Evolutionary conservation across 2,113 vertebrate genomes (phyloP), one percentile per base, ranked within the genome.

Genomic region (Periophthalmus modestus): DNA sequence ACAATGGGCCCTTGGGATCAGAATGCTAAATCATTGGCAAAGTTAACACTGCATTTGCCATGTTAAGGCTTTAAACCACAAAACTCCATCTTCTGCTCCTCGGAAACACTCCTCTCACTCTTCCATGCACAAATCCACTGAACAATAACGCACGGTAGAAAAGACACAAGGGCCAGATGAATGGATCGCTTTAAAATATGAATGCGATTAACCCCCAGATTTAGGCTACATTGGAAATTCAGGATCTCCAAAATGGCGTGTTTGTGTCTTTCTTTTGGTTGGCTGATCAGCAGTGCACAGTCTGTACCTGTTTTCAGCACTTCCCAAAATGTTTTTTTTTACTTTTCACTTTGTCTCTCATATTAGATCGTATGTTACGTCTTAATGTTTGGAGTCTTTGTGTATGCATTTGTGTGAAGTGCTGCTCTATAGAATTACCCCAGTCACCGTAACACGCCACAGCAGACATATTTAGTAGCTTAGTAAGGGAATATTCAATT

Each of bases 181-280:
- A 93, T 93, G 90, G 91, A 92, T 88, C 89, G 88, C 85, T 89
- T 73, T 92, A 7, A 90, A 92, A 88, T 84, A 93, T 93, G 90
- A 33, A 93, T 61, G 33, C 2, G 73, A 92, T 92, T 89, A 93
- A 89, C 85, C 82, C 74, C 69, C 73, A 83, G 73, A 85, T 90
- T 91, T 79, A 58, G 21, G 61, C 48, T 86, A 84, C 87, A 89
- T n/a, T 79, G 82, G 73, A 87, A 87, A 85, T 80, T 69, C 70
- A 66, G 75, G 85, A 84, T 79, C 72, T 75, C 66, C 47, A 71
- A 84, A 90, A 85, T 82, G 79, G 78, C 72, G 71, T 86, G 78
- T 89, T 89, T 85, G 77, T 86, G 80, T 90, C 68, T 89, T 66
- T 74, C 84, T 88, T 85, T 74, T 52, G 73, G 77, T 83, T 52